Evolutionary conservation across 2,797 vertebrate genomes (phyloP), one percentile per base, ranked within the genome.

Genomic region (Atherinosoma microstoma): DNA sequence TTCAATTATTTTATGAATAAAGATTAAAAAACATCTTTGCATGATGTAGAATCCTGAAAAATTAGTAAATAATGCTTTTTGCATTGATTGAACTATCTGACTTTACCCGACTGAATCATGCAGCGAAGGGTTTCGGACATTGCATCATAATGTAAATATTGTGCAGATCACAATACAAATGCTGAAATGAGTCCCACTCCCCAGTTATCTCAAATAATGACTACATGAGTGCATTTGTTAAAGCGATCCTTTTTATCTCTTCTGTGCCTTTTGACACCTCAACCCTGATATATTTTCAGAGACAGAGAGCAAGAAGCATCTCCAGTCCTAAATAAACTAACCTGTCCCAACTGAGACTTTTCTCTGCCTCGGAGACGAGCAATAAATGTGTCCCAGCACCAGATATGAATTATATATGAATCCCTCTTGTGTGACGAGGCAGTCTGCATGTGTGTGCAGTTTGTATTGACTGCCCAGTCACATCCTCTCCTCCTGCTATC

Each of bases 371-470:
- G 24, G 76, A 87, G 84, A 85, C 29, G 20, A 69, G 69, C 64
- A 32, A 68, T 77, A 75, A 87, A 87, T 66, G 72, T 67, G 70
- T 84, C 83, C 57, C 62, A 65, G 67, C 70, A 56, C 27, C 47
- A 68, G 51, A 35, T 79, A 76, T 84, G 47, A 87, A 91, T 91
- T 74, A 91, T 84, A 80, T 76, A 87, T 89, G 64, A 86, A 75
- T 83, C 70, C 82, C 56, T 77, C n/a, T 56, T 60, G 68, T 78
- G 59, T 79, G 76, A 74, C 84, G 67, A 74, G 67, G 63, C 74
- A 53, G 30, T 38, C 42, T 38, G 30, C 45, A 4, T 15, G 29
- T 35, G 58, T 42, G 30, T 3, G 36, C 15, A 18, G 18, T 7
- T 51, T 29, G 74, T 76, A 79, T 84, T 88, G 76, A 77, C 71